These are phyloP conservation scores for Tachina fera DNA, from an alignment of 2,888 invertebrate species.

Conservation along the genomic window DNA sequence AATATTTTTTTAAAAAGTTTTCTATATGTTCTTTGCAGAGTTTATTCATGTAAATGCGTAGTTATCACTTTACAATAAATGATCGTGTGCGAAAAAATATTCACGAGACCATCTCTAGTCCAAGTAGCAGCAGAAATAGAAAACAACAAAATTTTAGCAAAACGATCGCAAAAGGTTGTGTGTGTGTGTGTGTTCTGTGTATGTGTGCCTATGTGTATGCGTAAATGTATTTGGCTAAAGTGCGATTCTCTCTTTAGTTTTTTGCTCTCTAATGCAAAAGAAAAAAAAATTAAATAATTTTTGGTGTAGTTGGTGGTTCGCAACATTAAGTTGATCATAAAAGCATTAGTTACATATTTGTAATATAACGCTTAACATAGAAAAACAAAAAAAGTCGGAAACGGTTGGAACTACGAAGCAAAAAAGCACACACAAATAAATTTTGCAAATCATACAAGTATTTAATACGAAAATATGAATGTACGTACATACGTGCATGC, in stretches of 20 bases:
- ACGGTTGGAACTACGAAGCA: constrained; percentile 56
- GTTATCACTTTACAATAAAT: not conserved
- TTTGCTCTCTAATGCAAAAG: constrained; percentile 64
- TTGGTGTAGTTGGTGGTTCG: constrained; percentile 72
- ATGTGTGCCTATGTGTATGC: constrained; percentile 13
- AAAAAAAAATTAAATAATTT: constrained; percentile 51
- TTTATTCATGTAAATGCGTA: not conserved
- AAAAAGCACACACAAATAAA: constrained; percentile 48
- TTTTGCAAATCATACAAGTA: constrained; percentile 38
- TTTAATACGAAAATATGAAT: not conserved
- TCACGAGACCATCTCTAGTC: not conserved
- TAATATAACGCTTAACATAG: constrained; percentile 79
- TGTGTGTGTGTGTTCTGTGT: constrained; percentile 3
- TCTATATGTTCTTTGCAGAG: too few species aligned
- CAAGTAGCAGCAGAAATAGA: constrained; percentile 33
- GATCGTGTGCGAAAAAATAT: not conserved
- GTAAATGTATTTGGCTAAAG: constrained; percentile 35
- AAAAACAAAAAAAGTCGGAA: constrained; percentile 69
- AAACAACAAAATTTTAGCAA: constrained; percentile 53
- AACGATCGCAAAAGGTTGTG: constrained; percentile 49
- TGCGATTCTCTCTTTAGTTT: constrained; percentile 59
- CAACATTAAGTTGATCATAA: constrained; percentile 72
- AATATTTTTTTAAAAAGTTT: too few species aligned
- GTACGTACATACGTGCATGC: too few species aligned
- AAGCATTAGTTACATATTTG: constrained; percentile 82